Percentiles rank a stretch among this genome's conserved stretches.
phyloP scores from a whole-genome alignment of 2,888 invertebrate genomes.

The Rhagonycha lutea region DNA sequence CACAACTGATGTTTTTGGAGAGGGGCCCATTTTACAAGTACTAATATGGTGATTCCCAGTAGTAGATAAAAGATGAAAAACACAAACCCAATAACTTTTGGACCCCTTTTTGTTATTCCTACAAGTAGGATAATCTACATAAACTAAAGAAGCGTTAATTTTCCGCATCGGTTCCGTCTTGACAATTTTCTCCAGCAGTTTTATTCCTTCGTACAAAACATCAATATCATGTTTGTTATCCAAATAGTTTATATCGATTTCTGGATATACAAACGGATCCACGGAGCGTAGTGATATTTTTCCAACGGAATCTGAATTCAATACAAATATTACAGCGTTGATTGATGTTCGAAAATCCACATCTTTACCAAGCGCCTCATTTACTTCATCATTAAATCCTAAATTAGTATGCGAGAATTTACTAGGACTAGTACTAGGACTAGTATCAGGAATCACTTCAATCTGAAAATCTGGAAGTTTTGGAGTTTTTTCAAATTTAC shows the following conservation, averaged over 20 bases:
- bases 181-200: constrained; percentile 38
- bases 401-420: constrained; percentile 5
- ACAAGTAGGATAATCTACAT: constrained; percentile 59
- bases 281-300: constrained; percentile 37
- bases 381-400: constrained; percentile 21
- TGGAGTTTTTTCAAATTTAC: constrained; percentile 16
- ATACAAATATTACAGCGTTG: constrained; percentile 29
- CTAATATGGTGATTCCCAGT: constrained; percentile 58
- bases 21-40: constrained; percentile 60
- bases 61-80: constrained; percentile 52
- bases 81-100: constrained; percentile 58
- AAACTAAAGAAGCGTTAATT: constrained; percentile 60
- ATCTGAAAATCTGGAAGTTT: constrained; percentile 29
- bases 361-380: constrained; percentile 5
- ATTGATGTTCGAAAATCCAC: constrained; percentile 28
- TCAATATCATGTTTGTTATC: constrained; percentile 61
- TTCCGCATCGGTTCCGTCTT: constrained; percentile 63
- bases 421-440: neutral
- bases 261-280: constrained; percentile 42
- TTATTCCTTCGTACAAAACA: constrained; percentile 63
- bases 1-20: constrained; percentile 58
- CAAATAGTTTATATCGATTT: constrained; percentile 38
- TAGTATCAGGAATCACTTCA: constrained; percentile 12
- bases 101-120: constrained; percentile 44
- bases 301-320: constrained; percentile 41